Percentiles rank a stretch among this genome's conserved stretches.
Conservation (phyloP, 2,113 vertebrate genomes). For the Psittacus erithacus region DNA sequence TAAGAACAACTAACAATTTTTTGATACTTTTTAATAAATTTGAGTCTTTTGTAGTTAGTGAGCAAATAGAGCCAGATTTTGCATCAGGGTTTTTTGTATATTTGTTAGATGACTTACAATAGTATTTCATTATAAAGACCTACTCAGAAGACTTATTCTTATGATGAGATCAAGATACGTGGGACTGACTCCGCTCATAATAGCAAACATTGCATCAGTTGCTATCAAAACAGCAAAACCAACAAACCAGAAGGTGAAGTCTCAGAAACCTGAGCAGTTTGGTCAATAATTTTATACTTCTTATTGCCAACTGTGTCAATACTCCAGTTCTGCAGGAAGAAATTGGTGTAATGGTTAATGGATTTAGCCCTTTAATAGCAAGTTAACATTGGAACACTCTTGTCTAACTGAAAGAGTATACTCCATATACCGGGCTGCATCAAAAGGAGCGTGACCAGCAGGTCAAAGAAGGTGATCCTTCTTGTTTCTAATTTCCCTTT, state of each 20-base stretch:
- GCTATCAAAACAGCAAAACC: not conserved
- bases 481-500: not conserved
- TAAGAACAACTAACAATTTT: not conserved
- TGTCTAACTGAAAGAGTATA: not conserved
- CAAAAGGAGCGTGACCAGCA: not conserved
- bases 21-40: not conserved
- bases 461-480: not conserved
- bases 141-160: not conserved
- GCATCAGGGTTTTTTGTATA: not conserved
- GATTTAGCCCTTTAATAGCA: not conserved
- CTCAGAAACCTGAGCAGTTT: not conserved
- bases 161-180: not conserved
- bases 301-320: not conserved
- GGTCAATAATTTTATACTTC: not conserved
- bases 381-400: not conserved
- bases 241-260: not conserved
- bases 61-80: not conserved
- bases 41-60: not conserved
- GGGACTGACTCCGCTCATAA: not conserved
- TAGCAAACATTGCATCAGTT: not conserved
- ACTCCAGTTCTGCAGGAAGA: not conserved
- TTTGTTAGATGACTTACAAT: not conserved
- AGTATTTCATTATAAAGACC: not conserved
- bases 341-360: not conserved
- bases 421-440: not conserved